Percentiles rank a stretch among this genome's conserved stretches.
Evolutionary conservation across 2,113 vertebrate species (phyloP).

Genomic region (Anoura caudifer): DNA sequence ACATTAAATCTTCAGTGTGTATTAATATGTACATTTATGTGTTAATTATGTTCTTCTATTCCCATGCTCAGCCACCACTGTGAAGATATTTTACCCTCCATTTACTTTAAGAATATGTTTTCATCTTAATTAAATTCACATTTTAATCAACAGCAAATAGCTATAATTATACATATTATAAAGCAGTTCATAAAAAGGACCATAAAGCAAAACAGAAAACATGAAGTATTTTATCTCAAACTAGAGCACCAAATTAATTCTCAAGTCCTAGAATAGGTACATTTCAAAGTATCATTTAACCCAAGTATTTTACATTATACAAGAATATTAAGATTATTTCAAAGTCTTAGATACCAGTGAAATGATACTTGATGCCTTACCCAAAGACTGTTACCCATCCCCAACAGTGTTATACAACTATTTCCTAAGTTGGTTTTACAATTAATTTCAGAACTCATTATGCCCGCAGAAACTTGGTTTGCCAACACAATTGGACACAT

Average conservation of each 20-base stretch:
- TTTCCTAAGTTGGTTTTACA: not conserved
- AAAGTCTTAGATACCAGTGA: not conserved
- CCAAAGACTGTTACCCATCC: not conserved
- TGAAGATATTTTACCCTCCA: not conserved
- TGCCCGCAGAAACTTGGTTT: not conserved
- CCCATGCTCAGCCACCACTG: not conserved
- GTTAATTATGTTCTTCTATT: not conserved
- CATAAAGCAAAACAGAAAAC: not conserved
- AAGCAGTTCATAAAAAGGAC: not conserved
- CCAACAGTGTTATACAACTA: not conserved
- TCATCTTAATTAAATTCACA: not conserved
- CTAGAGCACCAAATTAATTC: not conserved
- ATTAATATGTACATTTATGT: not conserved
- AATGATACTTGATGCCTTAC: not conserved
- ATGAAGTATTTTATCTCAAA: not conserved
- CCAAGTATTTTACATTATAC: not conserved
- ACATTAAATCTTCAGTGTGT: not conserved
- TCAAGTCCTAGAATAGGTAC: not conserved
- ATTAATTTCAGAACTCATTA: constrained; percentile 7
- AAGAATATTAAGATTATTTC: constrained; percentile 41
- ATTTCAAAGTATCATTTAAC: constrained; percentile 6
- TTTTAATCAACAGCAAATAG: not conserved
- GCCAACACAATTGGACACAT: not conserved
- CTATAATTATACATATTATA: not conserved
- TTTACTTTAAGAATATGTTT: constrained; percentile 1